These are phyloP conservation scores for Lampris megalopsis DNA, from an alignment of 2,113 vertebrate genomes.

Conservation along the genomic window DNA sequence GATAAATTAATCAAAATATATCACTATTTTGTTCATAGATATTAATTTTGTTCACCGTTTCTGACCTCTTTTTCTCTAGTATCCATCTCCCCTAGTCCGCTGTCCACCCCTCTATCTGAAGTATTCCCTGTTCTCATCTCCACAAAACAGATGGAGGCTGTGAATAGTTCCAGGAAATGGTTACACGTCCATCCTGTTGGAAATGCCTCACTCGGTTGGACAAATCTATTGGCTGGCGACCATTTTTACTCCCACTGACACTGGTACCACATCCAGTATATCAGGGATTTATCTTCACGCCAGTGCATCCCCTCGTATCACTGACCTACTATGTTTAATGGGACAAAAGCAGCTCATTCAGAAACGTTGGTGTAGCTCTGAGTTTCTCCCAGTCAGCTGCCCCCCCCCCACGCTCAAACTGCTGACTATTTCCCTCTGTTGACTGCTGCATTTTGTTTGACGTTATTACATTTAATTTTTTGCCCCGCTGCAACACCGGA, in stretches of 20 bases:
- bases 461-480: background rate
- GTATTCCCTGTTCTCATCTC: conserved; percentile 24
- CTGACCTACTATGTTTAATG: conserved; percentile 5
- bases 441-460: background rate
- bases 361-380: background rate
- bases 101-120: conserved; percentile 13
- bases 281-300: conserved; percentile 13
- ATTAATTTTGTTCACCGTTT: background rate
- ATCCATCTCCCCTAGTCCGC: background rate
- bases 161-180: conserved; percentile 66
- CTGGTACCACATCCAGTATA: conserved; percentile 23
- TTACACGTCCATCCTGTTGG: conserved; percentile 64
- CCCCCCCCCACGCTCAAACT: background rate
- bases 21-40: too few relatives aligned
- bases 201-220: conserved; percentile 39
- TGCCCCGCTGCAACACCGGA: too few relatives aligned
- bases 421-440: background rate
- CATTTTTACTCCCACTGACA: conserved; percentile 53
- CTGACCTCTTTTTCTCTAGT: background rate
- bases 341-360: background rate
- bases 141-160: conserved; percentile 63
- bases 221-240: conserved; percentile 47
- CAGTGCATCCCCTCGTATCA: conserved; percentile 36
- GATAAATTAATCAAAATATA: too few relatives aligned
- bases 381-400: too few relatives aligned